These are phyloP conservation scores for Chloroclysta siterata DNA, from an alignment of 2,888 invertebrate species.

Conservation along the genomic window DNA sequence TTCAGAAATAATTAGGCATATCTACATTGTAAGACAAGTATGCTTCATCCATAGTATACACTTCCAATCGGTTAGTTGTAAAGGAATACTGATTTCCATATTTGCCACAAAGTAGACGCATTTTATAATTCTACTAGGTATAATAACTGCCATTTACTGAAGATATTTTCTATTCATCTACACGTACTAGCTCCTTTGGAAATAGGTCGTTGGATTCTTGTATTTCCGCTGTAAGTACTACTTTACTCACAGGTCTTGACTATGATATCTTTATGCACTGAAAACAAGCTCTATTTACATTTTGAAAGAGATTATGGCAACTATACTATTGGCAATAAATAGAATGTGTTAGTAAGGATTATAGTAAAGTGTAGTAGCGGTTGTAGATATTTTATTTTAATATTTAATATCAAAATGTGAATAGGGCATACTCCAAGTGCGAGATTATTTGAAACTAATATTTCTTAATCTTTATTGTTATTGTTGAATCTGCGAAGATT, in stretches of 20 bases:
- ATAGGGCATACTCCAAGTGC: slow-evolving; percentile 48
- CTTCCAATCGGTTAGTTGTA: neutral
- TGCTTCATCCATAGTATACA: neutral
- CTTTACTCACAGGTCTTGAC: slow-evolving; percentile 37
- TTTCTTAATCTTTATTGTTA: slow-evolving; percentile 55
- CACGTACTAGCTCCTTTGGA: slow-evolving; percentile 26
- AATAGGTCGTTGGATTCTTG: slow-evolving; percentile 30
- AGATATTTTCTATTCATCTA: slow-evolving; percentile 34
- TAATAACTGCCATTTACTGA: slow-evolving; percentile 40
- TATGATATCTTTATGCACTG: slow-evolving; percentile 39
- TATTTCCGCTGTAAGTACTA: slow-evolving; percentile 32
- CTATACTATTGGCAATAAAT: slow-evolving; percentile 7
- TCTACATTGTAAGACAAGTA: neutral
- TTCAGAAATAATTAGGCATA: neutral
- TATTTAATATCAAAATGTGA: slow-evolving; percentile 36
- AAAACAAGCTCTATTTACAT: slow-evolving; percentile 35
- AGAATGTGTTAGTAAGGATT: neutral
- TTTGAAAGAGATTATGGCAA: slow-evolving; percentile 22
- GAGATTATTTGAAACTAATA: slow-evolving; percentile 60
- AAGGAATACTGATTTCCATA: neutral
- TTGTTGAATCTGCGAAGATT: slow-evolving; percentile 54
- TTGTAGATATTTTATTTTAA: slow-evolving; percentile 17
- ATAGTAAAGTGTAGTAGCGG: neutral
- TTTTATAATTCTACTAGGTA: slow-evolving; percentile 24
- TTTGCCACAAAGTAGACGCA: slow-evolving; percentile 20